These are phyloP conservation scores for Antedon bifida DNA, from an alignment of 35 echinoderm and acorn worm species.

Conservation along the genomic window DNA sequence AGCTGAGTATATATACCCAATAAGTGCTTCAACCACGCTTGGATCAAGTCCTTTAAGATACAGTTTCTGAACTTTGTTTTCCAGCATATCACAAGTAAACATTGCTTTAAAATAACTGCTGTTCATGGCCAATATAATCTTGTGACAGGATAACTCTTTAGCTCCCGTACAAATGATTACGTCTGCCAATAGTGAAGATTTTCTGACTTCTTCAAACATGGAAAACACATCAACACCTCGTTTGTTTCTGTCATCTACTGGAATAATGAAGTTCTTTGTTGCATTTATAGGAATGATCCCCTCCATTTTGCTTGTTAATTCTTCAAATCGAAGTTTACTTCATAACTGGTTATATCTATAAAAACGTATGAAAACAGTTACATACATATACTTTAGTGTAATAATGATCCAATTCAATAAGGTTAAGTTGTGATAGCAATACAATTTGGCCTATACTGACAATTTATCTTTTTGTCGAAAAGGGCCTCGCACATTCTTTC, in stretches of 20 bases:
- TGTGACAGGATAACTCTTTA: neutral
- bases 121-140: neutral
- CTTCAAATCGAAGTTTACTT: no score
- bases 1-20: neutral
- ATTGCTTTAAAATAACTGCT: neutral
- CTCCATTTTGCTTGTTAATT: no score
- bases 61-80: neutral
- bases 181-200: neutral
- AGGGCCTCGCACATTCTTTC: no score
- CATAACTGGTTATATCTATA: no score
- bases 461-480: no score
- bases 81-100: neutral
- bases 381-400: no score
- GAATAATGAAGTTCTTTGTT: neutral
- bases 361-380: no score
- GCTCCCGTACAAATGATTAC: neutral
- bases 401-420: no score
- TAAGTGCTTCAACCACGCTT: neutral
- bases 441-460: no score
- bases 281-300: neutral
- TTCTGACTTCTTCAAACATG: neutral
- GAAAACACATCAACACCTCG: neutral
- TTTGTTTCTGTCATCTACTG: neutral
- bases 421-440: no score
- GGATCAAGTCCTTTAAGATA: neutral